Evolutionary conservation across 2,888 invertebrate genomes (phyloP), one percentile per base, ranked within the genome.

Genomic region (Leucophora obtusa): DNA sequence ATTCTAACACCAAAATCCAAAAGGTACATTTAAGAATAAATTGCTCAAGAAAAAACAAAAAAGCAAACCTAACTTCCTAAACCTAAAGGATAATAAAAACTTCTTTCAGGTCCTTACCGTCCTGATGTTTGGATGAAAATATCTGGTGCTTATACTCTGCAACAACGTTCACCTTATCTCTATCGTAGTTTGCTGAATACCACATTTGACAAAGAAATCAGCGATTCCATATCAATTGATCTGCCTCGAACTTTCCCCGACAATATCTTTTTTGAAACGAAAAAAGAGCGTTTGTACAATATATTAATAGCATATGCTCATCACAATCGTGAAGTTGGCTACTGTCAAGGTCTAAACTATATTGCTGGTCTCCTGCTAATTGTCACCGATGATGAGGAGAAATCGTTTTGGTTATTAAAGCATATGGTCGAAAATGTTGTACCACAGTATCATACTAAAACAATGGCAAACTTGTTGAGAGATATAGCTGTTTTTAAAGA

Each of bases 331-430:
- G 93, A 93, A 74, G 95, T 97, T 85, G 97, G 97, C 35, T 98
- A 98, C 89, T 98, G 98, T 87, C 98, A 98, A 93, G 98, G 98
- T 63, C 91, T 98, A 82, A 98, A 98, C 91, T 98, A 97, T 89
- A 96, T 98, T 85, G 97, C 96, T 87, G 94, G 96, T 50, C 91
- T 98, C 83, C 91, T 98, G 83, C 90, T 98, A 69, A 91, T 98
- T 83, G 94, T 96, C 35, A 96, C 97, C 24, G 96, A 96, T 90
- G 95, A 93, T 90, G 97, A 98, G 90, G 97, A 98, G 90, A 94
- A 94, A 82, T 94, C 97, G 58, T 98, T 98, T 91, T 98, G 98
- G 98, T 91, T 98, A 71, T 91, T 98, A 70, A 97, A 97, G 91
- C 93, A 94, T n/a, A 91, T 98, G 83, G 94, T 97, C 8, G 96